Evolutionary conservation across 2,888 invertebrate species (phyloP), one percentile per base, ranked within the genome.

Genomic region (Polydrusus cervinus): DNA sequence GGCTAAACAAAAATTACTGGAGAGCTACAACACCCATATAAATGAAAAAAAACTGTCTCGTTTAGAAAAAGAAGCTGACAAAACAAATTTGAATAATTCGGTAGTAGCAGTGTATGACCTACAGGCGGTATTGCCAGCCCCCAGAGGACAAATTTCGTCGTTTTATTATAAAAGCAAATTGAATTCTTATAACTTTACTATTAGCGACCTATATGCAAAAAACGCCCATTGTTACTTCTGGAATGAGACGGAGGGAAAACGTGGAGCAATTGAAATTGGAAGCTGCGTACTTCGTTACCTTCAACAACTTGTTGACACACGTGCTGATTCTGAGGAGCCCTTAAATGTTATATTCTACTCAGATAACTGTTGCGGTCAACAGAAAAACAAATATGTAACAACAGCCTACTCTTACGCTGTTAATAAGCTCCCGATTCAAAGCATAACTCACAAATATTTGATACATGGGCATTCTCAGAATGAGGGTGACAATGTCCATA

Each of bases 171-270:
- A 25, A 25, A 25, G 25, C 25, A 25, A 25, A 25, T 25, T 25
- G 25, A 25, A 25, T 25, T 25, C 25, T 25, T 25, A 25, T 25
- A 25, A 3, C 5, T 25, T 25, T 25, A 25, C 25, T 3, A 70
- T 83, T 25, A 81, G 81, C 61, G 80, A 77, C 53, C 18, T 70
- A 53, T 8, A 71, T 45, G 43, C 18, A 11, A 62, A 62, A 45
- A 62, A 40, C 61, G 66, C 51, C 18, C 5, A 14, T 1, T 66
- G 66, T n/a, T 66, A 66, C 34, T 66, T 66, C 25, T 51, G 38
- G 66, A 51, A 45, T 43, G 45, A 62, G 25, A 25, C 20, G 2
- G 62, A 62, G 3, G 62, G 18, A 10, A 62, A 62, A 14, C 62
- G 43, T 18, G 62, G 62, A n/a, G 38, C 61, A 16, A 8, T 14